phyloP scores from a whole-genome alignment of 2,888 invertebrate species.

The Eupithecia inturbata region DNA sequence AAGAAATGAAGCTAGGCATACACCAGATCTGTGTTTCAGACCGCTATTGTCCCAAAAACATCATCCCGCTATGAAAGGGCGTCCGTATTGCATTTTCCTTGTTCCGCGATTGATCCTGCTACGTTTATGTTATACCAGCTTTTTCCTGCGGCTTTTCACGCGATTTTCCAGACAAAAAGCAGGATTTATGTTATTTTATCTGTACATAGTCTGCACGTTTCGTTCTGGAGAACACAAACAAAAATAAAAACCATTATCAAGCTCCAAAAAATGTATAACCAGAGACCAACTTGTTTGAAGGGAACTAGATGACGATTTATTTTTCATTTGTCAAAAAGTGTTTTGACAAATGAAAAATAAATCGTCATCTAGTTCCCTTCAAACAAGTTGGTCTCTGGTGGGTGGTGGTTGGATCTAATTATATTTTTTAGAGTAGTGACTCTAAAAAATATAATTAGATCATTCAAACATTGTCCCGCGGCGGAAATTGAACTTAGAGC shows the following conservation, averaged over 20 bases:
- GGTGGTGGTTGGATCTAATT: too few species aligned
- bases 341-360: background rate
- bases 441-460: background rate
- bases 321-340: background rate
- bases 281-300: background rate
- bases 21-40: background rate
- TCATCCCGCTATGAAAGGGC: conserved; percentile 38
- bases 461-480: background rate
- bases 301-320: background rate
- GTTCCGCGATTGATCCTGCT: conserved; percentile 11
- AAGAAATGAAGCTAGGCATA: background rate
- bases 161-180: background rate
- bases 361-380: background rate
- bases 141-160: background rate
- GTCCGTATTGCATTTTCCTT: conserved; percentile 42
- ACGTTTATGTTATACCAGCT: background rate
- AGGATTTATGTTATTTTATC: background rate
- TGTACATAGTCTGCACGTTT: background rate
- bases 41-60: conserved; percentile 17
- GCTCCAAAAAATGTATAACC: background rate
- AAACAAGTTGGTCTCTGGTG: background rate
- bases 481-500: background rate
- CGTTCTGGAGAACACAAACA: too few species aligned
- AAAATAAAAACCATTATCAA: background rate
- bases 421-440: too few species aligned